These are phyloP conservation scores for Probosciger aterrimus DNA, from an alignment of 2,113 vertebrate species.

Conservation along the genomic window DNA sequence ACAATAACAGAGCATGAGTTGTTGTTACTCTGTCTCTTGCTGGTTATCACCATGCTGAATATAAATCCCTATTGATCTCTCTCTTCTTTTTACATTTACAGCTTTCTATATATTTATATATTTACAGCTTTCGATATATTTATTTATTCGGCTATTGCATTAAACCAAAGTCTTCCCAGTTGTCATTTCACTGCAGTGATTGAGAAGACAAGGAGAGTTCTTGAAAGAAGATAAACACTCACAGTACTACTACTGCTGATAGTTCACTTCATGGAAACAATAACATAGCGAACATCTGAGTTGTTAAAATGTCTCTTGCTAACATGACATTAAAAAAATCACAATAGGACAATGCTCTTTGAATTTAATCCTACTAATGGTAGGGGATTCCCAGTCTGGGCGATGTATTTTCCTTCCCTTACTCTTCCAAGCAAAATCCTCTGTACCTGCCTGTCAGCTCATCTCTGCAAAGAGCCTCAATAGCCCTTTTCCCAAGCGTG, in stretches of 20 bases:
- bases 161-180: neutral
- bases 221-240: neutral
- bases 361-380: neutral
- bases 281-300: neutral
- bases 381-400: neutral
- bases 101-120: neutral
- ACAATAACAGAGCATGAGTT: neutral
- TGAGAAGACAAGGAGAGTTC: neutral
- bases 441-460: neutral
- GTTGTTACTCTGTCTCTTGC: neutral
- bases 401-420: neutral
- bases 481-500: neutral
- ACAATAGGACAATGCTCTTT: neutral
- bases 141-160: neutral
- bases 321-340: neutral
- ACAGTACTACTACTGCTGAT: neutral
- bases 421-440: neutral
- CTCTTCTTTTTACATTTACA: neutral
- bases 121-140: neutral
- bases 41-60: neutral
- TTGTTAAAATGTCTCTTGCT: neutral
- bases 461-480: neutral
- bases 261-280: neutral
- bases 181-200: neutral
- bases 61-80: neutral